phyloP scores from a whole-genome alignment of 2,797 vertebrate species.

The Cynopterus sphinx region DNA sequence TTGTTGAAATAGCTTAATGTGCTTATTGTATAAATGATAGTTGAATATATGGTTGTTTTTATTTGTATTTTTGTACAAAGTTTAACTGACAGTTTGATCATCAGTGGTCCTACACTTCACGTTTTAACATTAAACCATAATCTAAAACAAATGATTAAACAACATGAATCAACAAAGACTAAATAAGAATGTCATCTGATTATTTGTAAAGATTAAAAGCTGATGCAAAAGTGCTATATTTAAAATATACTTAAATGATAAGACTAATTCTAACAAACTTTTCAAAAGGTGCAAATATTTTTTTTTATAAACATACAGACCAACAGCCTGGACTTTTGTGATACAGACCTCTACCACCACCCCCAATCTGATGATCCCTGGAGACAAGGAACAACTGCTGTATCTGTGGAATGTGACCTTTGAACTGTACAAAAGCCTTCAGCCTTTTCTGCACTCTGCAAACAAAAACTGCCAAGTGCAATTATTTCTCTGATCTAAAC shows the following conservation, averaged over 20 bases:
- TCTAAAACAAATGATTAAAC: conserved; percentile 53
- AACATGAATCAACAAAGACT: conserved; percentile 4
- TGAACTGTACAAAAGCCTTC: conserved; percentile 96
- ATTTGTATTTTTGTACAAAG: conserved; percentile 52
- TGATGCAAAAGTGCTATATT: background rate
- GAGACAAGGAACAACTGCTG: conserved; percentile 93
- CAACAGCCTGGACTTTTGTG: conserved; percentile 84
- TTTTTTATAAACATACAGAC: conserved; percentile 65
- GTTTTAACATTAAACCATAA: conserved; percentile 46
- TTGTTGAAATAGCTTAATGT: conserved; percentile 55
- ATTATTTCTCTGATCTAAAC: conserved; percentile 93
- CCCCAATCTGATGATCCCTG: conserved; percentile 94
- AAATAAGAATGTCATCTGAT: background rate
- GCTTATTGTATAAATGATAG: conserved; percentile 50
- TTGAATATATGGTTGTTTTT: background rate
- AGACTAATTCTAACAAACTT: conserved; percentile 56
- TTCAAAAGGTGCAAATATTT: conserved; percentile 59
- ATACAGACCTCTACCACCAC: conserved; percentile 77
- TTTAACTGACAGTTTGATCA: conserved; percentile 19
- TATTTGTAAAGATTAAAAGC: background rate
- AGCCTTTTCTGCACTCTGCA: conserved; percentile 92
- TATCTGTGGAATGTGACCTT: conserved; percentile 96
- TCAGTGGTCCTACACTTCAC: background rate
- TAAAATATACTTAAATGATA: conserved; percentile 25
- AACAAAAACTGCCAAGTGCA: conserved; percentile 96